These are phyloP conservation scores for Paracyclopina nana DNA, from an alignment of 1,140 invertebrate species.

Conservation along the genomic window DNA sequence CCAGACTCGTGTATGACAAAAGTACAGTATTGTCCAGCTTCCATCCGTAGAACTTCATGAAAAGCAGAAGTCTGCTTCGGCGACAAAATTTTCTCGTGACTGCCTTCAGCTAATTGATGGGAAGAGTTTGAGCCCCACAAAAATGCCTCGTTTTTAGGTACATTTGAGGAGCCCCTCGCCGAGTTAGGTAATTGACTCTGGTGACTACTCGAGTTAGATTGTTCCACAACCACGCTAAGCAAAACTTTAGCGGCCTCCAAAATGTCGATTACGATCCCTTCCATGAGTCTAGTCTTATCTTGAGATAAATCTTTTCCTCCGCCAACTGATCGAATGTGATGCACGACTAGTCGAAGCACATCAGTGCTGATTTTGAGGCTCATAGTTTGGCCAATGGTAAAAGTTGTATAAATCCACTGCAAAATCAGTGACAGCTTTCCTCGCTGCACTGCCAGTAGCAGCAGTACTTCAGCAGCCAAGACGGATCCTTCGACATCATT, in stretches of 20 bases:
- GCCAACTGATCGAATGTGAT: not conserved
- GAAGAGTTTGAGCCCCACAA: conserved; percentile 48
- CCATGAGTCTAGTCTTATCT: not conserved
- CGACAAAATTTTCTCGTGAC: conserved; percentile 37
- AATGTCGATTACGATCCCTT: not conserved
- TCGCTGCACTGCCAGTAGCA: not conserved
- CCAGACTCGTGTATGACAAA: conserved; percentile 39
- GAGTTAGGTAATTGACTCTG: not conserved
- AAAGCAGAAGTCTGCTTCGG: conserved; percentile 37
- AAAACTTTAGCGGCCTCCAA: not conserved
- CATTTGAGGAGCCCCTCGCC: conserved; percentile 19
- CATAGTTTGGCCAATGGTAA: not conserved
- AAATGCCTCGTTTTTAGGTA: too few relatives aligned
- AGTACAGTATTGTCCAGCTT: conserved; percentile 45
- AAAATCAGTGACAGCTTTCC: not conserved
- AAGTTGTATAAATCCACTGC: not conserved
- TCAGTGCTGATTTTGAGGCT: not conserved
- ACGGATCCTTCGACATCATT: not conserved
- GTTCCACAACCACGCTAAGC: not conserved
- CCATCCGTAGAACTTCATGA: conserved; percentile 34
- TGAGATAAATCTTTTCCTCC: not conserved
- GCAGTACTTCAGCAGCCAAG: not conserved
- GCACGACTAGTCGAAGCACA: not conserved
- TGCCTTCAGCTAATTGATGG: conserved; percentile 39
- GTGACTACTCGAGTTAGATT: not conserved